Base-by-base conservation (phyloP, 2,113 vertebrate species). In the Helogale parvula region DNA sequence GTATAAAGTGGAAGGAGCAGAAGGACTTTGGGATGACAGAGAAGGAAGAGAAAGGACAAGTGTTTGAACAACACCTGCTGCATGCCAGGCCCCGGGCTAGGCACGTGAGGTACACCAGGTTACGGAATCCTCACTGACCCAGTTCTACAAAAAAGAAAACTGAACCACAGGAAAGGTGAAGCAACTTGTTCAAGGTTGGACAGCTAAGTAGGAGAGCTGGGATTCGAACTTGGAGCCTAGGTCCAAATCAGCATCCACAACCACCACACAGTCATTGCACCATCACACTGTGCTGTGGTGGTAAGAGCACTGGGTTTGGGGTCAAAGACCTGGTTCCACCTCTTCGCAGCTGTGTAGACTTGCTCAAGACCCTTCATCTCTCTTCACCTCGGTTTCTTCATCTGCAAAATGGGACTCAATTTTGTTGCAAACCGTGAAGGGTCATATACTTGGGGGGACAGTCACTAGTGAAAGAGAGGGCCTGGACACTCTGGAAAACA, bases 361-460 rank as follows among this genome's bases (percentile, higher is more conserved):
- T 35, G 13, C 71, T 84, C 84, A 57, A 35, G 25, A 13, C 65
- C 88, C 33, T 91, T 47, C 27, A 63, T 60, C 21, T 82, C 77
- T 69, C 35, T 89, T 31, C 25, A 45, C 66, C 38, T 90, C 92
- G 5, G 50, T 88, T 76, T 85, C 65, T 85, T 81, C 71, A 82
- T 54, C 60, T 66, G 84, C 16, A 69, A 69, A 89, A 66, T 4
- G 68, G 84, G 29, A 14, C 29, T 87, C 25, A 7, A 38, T 89
- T 94, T 52, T 38, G 4, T 69, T 71, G 60, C 82, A 82, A 91
- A 82, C 27, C 79, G 3, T 54, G 54, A 66, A 90, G 38, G 12
- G 16, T 14, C 3, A 0, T 60, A 38, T 29, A 10, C 2, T 13
- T 0, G 15, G 10, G 33, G 27, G 76, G 13, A 21, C 31, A 35